Base-by-base conservation (phyloP, 2,888 invertebrate species). In the Pollenia amentaria region DNA sequence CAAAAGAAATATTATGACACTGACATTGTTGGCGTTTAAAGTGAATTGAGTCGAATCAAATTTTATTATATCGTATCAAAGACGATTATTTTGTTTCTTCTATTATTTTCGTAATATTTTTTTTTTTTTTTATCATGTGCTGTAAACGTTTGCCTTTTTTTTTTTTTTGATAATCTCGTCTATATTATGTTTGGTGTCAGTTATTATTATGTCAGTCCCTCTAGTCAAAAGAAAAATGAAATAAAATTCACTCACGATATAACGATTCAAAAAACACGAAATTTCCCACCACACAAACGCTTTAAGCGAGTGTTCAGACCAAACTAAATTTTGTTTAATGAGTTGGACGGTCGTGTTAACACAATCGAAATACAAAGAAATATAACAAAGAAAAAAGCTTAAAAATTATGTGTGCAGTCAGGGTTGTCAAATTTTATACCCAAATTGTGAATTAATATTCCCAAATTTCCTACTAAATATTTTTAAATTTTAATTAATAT, bases 251-350 rank as follows among this genome's bases (percentile, higher is more conserved):
- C 70, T 79, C 82, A 82, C 78, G 69, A 82, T 57, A 44, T 42
- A 48, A 53, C 83, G 57, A 80, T 46, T 73, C 70, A 60, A 82
- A 80, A 38, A 79, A n/a, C 73, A 76, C 62, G 69, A 77, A 67
- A 44, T 53, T 69, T 44, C 55, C 46, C 84, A 46, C 46, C 62
- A n/a, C 46, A 67, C 80, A 80, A 81, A 84, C 84, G 88, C 76
- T 76, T 51, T 69, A 67, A 81, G 57, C 81, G 83, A 88, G 78
- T 69, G 85, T 44, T 87, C 79, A 87, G 55, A 84, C 85, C 70
- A 82, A 84, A 88, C 88, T 88, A 72, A 88, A 87, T 79, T 85
- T 65, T 82, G 78, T 64, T 84, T 76, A 84, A 75, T 87, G 64
- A 87, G 73, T 64, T 80, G 79, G 72, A 53, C 60, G 60, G 51